A percentile compares a stretch with the other conserved stretches of the same genome.
Evolutionary conservation across 2,888 invertebrate species (phyloP).

Genomic region (Axea sp.): DNA sequence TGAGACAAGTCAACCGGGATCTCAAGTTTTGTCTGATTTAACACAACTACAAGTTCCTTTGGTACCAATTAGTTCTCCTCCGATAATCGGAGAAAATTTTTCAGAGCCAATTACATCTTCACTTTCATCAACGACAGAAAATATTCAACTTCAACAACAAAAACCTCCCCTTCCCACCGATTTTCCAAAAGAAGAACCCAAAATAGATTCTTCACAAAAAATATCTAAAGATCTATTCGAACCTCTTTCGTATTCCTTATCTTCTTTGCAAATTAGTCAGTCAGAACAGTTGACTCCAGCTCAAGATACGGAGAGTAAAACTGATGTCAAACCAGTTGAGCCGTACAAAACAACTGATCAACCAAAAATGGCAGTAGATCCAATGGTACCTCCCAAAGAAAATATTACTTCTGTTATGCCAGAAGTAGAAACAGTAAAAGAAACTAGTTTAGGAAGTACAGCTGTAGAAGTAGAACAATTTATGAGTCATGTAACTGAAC

Average conservation of each 20-base stretch:
- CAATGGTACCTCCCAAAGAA: background rate
- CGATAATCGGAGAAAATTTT: too few species aligned
- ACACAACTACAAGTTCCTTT: too few species aligned
- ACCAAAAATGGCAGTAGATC: background rate
- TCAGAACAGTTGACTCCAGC: background rate
- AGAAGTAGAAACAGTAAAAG: too few species aligned
- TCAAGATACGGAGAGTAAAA: background rate
- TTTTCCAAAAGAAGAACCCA: conserved; percentile 8
- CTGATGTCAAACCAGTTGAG: too few species aligned
- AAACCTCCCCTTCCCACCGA: background rate
- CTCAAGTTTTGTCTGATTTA: too few species aligned
- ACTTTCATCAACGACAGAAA: too few species aligned
- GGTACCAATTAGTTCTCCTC: too few species aligned
- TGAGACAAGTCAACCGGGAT: background rate
- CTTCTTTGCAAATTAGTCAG: conserved; percentile 5
- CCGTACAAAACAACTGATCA: too few species aligned
- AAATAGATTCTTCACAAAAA: conserved; percentile 10
- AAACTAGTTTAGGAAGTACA: background rate
- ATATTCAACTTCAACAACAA: conserved; percentile 12
- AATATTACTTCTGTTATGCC: too few species aligned
- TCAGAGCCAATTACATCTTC: too few species aligned
- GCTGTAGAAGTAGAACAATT: background rate
- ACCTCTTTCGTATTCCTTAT: conserved; percentile 31
- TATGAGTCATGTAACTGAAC: background rate
- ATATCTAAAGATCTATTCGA: conserved; percentile 30